These are phyloP conservation scores for Hesperophylax magnus DNA, from an alignment of 1,140 invertebrate species.

Conservation along the genomic window DNA sequence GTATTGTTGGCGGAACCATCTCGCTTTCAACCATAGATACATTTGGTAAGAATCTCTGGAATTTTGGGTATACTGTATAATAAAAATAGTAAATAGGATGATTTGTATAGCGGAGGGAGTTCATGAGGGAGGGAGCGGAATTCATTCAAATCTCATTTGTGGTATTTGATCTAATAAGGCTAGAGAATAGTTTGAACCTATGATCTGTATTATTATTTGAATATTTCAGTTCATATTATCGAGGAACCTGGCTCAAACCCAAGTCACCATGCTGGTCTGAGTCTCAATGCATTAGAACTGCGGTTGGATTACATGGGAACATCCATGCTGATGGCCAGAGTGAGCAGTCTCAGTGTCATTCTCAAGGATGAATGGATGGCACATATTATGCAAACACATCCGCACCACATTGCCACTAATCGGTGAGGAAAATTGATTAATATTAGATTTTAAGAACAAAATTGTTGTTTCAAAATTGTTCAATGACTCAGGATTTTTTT, in stretches of 20 bases:
- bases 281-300: slow-evolving; percentile 88
- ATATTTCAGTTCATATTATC: slow-evolving; percentile 80
- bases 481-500: no score
- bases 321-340: slow-evolving; percentile 91
- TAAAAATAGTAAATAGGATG: no score
- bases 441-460: no score
- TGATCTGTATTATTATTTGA: no score
- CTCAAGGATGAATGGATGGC: slow-evolving; percentile 86
- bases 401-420: slow-evolving; percentile 50
- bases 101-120: no score
- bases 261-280: slow-evolving; percentile 89
- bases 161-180: no score
- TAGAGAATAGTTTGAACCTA: no score
- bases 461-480: no score
- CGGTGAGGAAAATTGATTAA: slow-evolving; percentile 36
- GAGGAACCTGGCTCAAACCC: slow-evolving; percentile 93
- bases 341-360: slow-evolving; percentile 85
- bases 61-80: no score
- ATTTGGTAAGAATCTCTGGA: slow-evolving; percentile 74
- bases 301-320: slow-evolving; percentile 97
- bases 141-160: no score
- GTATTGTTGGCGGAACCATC: slow-evolving; percentile 95
- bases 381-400: slow-evolving; percentile 54
- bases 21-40: slow-evolving; percentile 92
- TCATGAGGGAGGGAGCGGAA: no score